A percentile compares a stretch with the other conserved stretches of the same genome.
Conservation (phyloP, 2,113 vertebrate species). For the Protobothrops flavoviridis region DNA sequence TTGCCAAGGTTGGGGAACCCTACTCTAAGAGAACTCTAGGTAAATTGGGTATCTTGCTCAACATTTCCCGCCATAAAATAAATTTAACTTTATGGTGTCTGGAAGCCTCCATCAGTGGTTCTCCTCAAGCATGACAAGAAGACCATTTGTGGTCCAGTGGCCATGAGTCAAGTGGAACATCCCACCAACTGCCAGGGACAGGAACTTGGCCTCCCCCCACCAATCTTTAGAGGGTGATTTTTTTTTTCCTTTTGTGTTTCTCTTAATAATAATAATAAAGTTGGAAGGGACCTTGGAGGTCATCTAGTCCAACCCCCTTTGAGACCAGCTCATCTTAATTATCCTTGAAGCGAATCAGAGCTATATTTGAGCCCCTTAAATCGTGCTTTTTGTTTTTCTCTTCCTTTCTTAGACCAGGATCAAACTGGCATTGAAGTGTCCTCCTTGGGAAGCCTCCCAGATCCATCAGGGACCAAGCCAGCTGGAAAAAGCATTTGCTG, state of each 20-base stretch:
- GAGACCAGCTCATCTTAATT: background rate
- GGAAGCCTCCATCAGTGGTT: background rate
- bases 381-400: background rate
- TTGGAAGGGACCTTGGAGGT: too few relatives aligned
- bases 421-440: slow-evolving; percentile 49
- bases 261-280: too few relatives aligned
- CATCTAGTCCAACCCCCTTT: background rate
- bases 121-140: background rate
- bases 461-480: background rate
- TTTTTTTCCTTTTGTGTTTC: background rate
- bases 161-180: slow-evolving; percentile 3
- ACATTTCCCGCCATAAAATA: background rate
- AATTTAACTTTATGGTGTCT: background rate
- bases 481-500: slow-evolving; percentile 36
- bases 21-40: background rate
- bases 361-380: background rate
- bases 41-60: background rate
- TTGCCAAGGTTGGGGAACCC: background rate
- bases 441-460: background rate
- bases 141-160: background rate
- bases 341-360: background rate
- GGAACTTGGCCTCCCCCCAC: background rate
- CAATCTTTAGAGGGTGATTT: background rate
- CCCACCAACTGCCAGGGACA: background rate
- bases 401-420: slow-evolving; percentile 39